A percentile compares a stretch with the other conserved stretches of the same genome.
Evolutionary conservation across 2,113 vertebrate genomes (phyloP).

Genomic region (Cynoglossus semilaevis): DNA sequence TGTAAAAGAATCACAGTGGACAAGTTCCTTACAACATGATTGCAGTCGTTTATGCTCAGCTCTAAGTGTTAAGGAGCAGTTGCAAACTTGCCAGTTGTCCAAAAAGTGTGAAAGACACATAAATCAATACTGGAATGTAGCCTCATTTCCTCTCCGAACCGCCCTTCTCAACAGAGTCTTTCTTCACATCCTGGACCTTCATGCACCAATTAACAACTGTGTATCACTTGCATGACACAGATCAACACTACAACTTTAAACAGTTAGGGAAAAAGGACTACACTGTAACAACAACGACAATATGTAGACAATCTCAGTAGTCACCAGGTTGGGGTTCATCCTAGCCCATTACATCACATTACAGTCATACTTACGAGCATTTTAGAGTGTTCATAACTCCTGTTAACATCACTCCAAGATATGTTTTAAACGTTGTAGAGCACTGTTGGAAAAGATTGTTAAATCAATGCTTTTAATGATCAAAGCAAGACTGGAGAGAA

Average conservation of each 20-base stretch:
- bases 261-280: neutral
- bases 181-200: conserved; percentile 44
- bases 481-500: too few relatives aligned
- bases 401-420: too few relatives aligned
- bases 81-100: conserved; percentile 30
- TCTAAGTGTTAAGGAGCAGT: conserved; percentile 25
- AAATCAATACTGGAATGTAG: conserved; percentile 71
- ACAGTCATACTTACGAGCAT: too few relatives aligned
- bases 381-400: too few relatives aligned
- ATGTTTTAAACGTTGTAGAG: too few relatives aligned
- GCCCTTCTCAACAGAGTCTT: conserved; percentile 57
- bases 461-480: too few relatives aligned
- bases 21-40: conserved; percentile 9
- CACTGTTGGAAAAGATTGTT: too few relatives aligned
- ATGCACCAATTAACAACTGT: conserved; percentile 23
- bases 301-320: conserved; percentile 1
- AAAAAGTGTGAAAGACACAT: conserved; percentile 55
- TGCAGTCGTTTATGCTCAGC: neutral
- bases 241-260: conserved; percentile 23
- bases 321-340: neutral
- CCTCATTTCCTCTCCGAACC: conserved; percentile 58
- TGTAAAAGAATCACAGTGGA: neutral
- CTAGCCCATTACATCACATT: too few relatives aligned
- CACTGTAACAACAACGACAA: too few relatives aligned
- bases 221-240: conserved; percentile 24